Conservation (phyloP, 1,140 invertebrate species). For the Phymorhynchus buccinoides region DNA sequence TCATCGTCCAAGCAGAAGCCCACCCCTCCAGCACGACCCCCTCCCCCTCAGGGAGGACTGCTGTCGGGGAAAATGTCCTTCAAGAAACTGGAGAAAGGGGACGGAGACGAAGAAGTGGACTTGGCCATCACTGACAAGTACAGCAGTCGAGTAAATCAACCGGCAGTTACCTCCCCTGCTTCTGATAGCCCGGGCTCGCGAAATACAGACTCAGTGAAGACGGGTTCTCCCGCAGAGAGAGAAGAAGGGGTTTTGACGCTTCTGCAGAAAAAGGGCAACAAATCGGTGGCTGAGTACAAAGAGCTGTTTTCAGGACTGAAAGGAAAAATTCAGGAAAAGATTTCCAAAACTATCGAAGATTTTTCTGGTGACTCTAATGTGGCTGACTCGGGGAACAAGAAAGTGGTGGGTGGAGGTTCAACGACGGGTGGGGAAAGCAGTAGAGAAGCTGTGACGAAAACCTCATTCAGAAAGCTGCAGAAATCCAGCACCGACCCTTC, state of each 20-base stretch:
- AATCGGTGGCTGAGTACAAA: conserved; percentile 46
- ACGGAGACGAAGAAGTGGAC: conserved; percentile 60
- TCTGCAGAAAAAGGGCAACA: conserved; percentile 48
- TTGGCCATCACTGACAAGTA: conserved; percentile 62
- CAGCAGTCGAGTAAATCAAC: conserved; percentile 52
- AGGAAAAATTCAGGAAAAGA: conserved; percentile 57
- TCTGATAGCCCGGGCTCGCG: neutral
- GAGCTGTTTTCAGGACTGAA: conserved; percentile 58
- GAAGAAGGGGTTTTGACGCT: conserved; percentile 46
- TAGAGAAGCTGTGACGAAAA: neutral
- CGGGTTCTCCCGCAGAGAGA: conserved; percentile 32
- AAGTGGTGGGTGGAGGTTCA: neutral
- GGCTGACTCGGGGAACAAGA: neutral
- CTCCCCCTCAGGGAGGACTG: conserved; percentile 48
- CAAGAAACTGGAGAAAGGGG: conserved; percentile 63
- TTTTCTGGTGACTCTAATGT: conserved; percentile 57
- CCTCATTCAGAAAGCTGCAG: neutral
- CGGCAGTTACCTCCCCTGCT: neutral
- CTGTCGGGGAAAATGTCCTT: conserved; percentile 55
- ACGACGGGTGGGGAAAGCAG: neutral
- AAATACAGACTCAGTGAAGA: neutral
- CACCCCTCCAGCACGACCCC: conserved; percentile 44
- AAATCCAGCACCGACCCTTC: neutral
- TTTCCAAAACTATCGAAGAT: conserved; percentile 63
- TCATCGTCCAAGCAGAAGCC: conserved; percentile 44